Evolutionary conservation across 2,797 vertebrate species (phyloP), one percentile per base, ranked within the genome.

Genomic region (Coccyzus lansbergi): DNA sequence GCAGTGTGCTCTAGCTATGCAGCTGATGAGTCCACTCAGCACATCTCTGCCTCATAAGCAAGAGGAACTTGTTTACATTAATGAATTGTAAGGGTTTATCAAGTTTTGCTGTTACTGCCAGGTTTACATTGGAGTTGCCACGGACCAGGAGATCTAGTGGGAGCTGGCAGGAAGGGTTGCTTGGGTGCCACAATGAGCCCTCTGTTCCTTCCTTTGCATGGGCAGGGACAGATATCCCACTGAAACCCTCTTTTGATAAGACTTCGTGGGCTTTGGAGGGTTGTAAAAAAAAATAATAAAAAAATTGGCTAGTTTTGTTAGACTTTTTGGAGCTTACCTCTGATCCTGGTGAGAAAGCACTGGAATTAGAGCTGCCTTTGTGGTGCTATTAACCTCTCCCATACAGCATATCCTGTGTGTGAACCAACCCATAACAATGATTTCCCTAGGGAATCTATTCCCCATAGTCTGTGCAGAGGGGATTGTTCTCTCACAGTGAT

Each of bases 111-210:
- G 18, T 65, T 1, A 1, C 9, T 40, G 31, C 15, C 40, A 62
- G 22, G 11, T 91, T 88, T 75, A 38, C 24, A 21, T 13, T 0
- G 2, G 26, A 38, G 36, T 12, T 48, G 34, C 42, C 2, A 2
- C 1, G 5, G 18, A 52, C 72, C 77, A 68, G 15, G 44, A 44
- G 53, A 56, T 90, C 95, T 94, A 92, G 91, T 78, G 94, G 94
- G 38, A 48, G 31, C 53, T 77, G 44, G 10, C 8, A 28, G 63
- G 94, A 94, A 60, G 52, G 28, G 34, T 36, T 59, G 7, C 33
- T 33, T 0, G 3, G 18, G 12, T 9, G 1, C 33, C 1, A 2
- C 9, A 8, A 21, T 46, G 60, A 34, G 10, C 20, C 34, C n/a
- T 63, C 25, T 6, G 3, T 28, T 76, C 26, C 7, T 7, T 28